Evolutionary conservation across 1,140 invertebrate genomes (phyloP).

Genomic region (Leptinotarsa texana): DNA sequence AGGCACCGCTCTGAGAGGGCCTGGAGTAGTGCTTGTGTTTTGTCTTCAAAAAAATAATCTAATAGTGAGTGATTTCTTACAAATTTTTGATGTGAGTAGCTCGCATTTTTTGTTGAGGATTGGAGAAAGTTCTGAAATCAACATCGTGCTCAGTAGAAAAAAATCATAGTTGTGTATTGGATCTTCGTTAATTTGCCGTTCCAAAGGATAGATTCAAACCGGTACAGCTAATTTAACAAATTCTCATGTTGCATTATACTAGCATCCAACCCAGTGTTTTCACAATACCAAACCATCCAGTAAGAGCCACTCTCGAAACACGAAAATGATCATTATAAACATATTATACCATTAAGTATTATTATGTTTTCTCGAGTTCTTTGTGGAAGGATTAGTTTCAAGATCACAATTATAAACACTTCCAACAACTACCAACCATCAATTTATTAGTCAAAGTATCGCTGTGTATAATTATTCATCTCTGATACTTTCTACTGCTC

Average conservation of each 20-base stretch:
- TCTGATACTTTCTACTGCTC: not conserved
- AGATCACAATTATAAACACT: not conserved
- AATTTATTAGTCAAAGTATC: conserved; percentile 8
- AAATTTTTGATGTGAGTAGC: no score
- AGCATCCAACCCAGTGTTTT: not conserved
- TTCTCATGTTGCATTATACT: not conserved
- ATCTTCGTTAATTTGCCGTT: no score
- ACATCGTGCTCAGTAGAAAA: no score
- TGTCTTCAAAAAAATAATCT: no score
- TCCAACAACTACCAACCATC: conserved; percentile 1
- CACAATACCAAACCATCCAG: not conserved
- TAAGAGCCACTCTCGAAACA: not conserved
- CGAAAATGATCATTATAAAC: not conserved
- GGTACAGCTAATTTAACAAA: no score
- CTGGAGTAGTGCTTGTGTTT: no score
- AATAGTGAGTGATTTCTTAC: no score
- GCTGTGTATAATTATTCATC: conserved; percentile 1
- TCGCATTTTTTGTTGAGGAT: no score
- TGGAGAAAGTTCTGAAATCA: no score
- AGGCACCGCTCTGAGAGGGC: no score
- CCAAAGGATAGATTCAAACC: no score
- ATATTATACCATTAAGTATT: conserved; percentile 1
- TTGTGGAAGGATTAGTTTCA: conserved; percentile 3
- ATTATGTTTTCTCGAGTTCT: not conserved
- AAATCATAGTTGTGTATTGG: no score